Base-by-base conservation (phyloP, 2,888 invertebrate species). In the Onchidella celtica region DNA sequence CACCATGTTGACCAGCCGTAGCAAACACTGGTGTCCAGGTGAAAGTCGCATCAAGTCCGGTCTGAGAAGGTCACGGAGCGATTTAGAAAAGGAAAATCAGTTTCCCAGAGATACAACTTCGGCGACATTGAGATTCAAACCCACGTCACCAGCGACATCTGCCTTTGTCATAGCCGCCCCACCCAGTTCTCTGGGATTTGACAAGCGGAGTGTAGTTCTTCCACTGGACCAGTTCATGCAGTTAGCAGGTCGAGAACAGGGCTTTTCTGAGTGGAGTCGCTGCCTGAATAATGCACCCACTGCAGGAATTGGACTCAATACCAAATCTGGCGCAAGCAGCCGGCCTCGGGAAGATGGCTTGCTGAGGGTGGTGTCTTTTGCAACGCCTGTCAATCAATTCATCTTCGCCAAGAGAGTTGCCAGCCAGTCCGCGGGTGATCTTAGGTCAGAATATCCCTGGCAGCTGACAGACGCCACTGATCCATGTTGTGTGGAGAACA, bases 361-460 rank as follows among this genome's bases (percentile, higher is more conserved):
- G 21, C 17, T 74, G 4, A 40, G 34, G n/a, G n/a, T 74, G 2
- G 74, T 74, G 17, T 74, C 74, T n/a, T 74, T 74, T 34, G 74
- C 74, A 17, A 59, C 74, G 9, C 74, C 74, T 1, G 74, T 74
- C 59, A 74, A 74, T 34, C 74, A 74, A 36, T 74, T 74, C 34
- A 74, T 74, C n/a, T 74, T 74, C 34, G 74, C 74, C 17, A 74
- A 74, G 34, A 11, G 34, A 29, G 34, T 74, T 9, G 59, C 74
- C 3, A 14, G 57, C 21, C n/a, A 61, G 27, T 61, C 74, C 32
- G 21, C 61, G 34, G 59, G 36, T n/a, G 34, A 36, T 14, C 32
- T 65, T 24, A 29, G 65, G 32, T 11, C 17, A 11, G 47, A 47
- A 17, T 6, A 17, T 11, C 6, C 6, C 47, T 17, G 17, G 47